phyloP scores from a whole-genome alignment of 2,113 vertebrate species.

The Notarius lentiginosus region DNA sequence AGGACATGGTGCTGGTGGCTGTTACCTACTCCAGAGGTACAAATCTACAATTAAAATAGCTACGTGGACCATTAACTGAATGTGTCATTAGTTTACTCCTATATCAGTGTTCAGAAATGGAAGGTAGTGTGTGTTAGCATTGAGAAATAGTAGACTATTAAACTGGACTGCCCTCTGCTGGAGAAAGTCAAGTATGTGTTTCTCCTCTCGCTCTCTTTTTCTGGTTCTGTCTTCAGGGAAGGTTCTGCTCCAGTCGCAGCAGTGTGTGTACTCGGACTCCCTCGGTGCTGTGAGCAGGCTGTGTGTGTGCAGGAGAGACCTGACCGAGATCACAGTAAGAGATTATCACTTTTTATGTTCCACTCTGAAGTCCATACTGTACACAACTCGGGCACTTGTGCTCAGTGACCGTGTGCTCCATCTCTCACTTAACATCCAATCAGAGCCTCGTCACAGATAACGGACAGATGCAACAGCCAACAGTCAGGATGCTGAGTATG shows the following conservation, averaged over 20 bases:
- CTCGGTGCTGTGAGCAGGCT: slow-evolving; percentile 80
- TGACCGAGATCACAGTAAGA: slow-evolving; percentile 85
- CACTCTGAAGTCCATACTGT: not conserved
- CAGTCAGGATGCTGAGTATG: slow-evolving; percentile 85
- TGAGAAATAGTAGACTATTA: slow-evolving; percentile 2
- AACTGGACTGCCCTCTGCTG: slow-evolving; percentile 9
- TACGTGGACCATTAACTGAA: not conserved
- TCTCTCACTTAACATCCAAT: slow-evolving; percentile 12
- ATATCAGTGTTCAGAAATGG: not conserved
- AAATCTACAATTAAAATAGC: not conserved
- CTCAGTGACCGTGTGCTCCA: not conserved
- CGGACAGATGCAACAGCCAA: slow-evolving; percentile 83
- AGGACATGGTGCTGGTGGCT: slow-evolving; percentile 82
- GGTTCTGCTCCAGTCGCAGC: slow-evolving; percentile 83
- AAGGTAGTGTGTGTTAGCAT: not conserved
- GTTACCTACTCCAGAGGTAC: slow-evolving; percentile 86
- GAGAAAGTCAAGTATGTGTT: not conserved
- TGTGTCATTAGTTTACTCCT: not conserved
- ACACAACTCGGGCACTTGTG: not conserved
- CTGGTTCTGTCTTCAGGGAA: slow-evolving; percentile 72
- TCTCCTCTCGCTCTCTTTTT: not conserved
- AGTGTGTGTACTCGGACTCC: slow-evolving; percentile 82
- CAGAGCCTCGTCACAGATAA: slow-evolving; percentile 87
- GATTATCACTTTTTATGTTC: not conserved
- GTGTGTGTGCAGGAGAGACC: slow-evolving; percentile 85